phyloP scores from a whole-genome alignment of 2,888 invertebrate genomes.

The Habrosyne pyritoides region DNA sequence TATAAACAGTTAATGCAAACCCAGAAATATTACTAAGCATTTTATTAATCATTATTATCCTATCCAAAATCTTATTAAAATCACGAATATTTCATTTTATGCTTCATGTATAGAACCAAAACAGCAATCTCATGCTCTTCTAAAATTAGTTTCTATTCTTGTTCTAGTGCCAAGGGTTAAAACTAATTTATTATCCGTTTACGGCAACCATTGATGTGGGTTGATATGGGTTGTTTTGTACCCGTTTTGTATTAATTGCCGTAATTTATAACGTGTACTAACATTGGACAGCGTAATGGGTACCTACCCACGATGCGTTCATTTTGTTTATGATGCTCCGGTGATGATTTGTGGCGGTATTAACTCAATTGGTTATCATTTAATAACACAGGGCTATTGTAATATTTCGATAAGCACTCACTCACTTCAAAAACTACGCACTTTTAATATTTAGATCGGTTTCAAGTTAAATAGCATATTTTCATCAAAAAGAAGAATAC shows the following conservation, averaged over 20 bases:
- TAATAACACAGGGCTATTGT: background rate
- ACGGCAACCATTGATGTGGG: slow-evolving; percentile 39
- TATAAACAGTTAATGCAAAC: too few species aligned
- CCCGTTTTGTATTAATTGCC: slow-evolving; percentile 44
- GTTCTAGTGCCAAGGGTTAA: background rate
- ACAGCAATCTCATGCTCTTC: background rate
- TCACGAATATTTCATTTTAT: too few species aligned
- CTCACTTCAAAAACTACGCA: too few species aligned
- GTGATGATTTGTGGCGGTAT: background rate
- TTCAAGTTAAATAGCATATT: too few species aligned
- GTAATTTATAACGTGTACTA: slow-evolving; percentile 37
- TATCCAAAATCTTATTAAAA: too few species aligned
- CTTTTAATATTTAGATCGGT: too few species aligned
- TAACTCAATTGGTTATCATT: background rate
- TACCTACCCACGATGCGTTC: background rate
- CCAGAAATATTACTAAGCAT: too few species aligned
- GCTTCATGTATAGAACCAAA: background rate
- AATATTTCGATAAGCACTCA: background rate
- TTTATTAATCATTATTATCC: too few species aligned
- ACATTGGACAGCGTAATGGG: background rate
- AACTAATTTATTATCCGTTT: slow-evolving; percentile 9
- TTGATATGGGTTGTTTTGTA: slow-evolving; percentile 38
- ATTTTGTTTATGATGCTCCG: background rate
- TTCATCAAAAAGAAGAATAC: too few species aligned
- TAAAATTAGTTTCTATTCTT: background rate